Conservation (phyloP, 53 echinoderm and acorn worm species). For the Apostichopus leukothele region DNA sequence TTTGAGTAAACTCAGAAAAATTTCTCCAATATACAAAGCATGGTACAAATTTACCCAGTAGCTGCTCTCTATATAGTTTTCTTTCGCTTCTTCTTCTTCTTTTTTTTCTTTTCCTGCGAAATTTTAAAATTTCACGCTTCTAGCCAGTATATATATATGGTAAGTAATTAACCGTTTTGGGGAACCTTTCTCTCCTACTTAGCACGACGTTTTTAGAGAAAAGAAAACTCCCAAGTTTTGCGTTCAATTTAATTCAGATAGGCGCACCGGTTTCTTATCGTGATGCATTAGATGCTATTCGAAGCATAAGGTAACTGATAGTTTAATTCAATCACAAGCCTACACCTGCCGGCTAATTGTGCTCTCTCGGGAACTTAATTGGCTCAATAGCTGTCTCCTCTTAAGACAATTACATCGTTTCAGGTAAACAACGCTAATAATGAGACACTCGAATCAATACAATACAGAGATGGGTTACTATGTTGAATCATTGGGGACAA, state of each 20-base stretch:
- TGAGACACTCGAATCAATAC: constrained; percentile 44
- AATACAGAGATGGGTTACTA: background rate
- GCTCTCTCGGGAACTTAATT: constrained; percentile 45
- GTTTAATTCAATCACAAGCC: constrained; percentile 34
- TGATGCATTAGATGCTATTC: constrained; percentile 19
- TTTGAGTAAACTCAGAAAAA: too few species aligned
- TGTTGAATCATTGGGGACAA: background rate
- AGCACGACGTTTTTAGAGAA: background rate
- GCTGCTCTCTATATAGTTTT: background rate
- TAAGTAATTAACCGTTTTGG: constrained; percentile 33
- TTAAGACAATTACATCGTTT: constrained; percentile 51
- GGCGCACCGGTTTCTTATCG: constrained; percentile 20
- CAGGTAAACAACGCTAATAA: constrained; percentile 53
- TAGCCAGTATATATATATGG: background rate
- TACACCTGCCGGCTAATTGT: constrained; percentile 52
- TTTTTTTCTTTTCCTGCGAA: background rate
- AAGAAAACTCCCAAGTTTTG: background rate
- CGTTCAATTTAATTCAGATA: constrained; percentile 22
- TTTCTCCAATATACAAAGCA: too few species aligned
- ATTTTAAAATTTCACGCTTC: background rate
- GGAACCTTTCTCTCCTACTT: background rate
- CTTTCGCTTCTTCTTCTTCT: background rate
- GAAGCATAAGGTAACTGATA: constrained; percentile 38
- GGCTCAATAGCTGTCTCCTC: constrained; percentile 49
- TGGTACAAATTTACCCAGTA: too few species aligned